Evolutionary conservation across 2,113 vertebrate genomes (phyloP), one percentile per base, ranked within the genome.

Genomic region (Dipodomys merriami): DNA sequence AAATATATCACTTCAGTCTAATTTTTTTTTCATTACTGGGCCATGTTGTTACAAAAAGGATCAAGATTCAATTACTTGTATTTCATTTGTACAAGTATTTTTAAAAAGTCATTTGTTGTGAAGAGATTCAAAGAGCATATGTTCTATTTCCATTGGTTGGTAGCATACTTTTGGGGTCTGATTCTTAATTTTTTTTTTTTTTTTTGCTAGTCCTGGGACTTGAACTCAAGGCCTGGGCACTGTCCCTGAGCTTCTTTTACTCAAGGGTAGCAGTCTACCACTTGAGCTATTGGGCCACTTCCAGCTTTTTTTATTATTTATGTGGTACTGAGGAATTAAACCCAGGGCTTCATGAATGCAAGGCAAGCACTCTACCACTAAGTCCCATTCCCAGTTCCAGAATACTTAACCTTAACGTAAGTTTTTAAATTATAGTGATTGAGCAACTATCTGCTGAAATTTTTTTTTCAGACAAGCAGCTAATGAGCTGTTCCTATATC

Each of bases 31-130:
- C 68, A 1, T 67, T 84, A 53, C 92, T 90, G 35, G 76, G 3
- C 79, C 6, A 57, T 64, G 11, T 53, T 87, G 19, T 69, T 90
- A 33, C 62, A 68, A 90, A 22, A 27, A 23, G 30, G 39, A 25
- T 73, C 12, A 78, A 25, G 15, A 87, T 87, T 92, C 95, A 95
- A 46, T 91, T 80, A 79, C 67, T 30, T 73, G 5, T 76, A 69
- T 93, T 86, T 49, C 73, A 69, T 94, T 92, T 95, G 30, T 92
- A n/a, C 30, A 68, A 73, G 71, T 19, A 57, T 39, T 39, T 39
- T 39, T 86, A 71, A 25, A 27, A 12, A 92, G 35, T 82, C 1
- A 8, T 53, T 71, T 92, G 6, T 79, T 77, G 57, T 2, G 0
- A 12, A 86, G 2, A 74, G 60, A 95, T 86, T 77, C 10, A 81